Evolutionary conservation across 2,113 vertebrate genomes (phyloP).

Genomic region (Okapia johnstoni): DNA sequence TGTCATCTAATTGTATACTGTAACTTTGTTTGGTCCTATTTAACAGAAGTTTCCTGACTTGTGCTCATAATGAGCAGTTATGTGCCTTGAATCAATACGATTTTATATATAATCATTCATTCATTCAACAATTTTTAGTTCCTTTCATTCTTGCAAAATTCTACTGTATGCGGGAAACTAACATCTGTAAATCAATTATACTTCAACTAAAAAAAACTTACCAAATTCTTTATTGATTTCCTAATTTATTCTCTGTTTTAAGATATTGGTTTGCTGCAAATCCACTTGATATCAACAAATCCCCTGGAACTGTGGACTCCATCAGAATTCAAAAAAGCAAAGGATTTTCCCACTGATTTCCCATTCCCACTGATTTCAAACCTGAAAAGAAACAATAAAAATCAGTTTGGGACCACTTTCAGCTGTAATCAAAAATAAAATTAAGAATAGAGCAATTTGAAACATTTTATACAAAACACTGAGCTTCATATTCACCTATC

Average conservation of each 20-base stretch:
- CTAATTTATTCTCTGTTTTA: neutral
- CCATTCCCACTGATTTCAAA: neutral
- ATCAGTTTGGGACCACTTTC: neutral
- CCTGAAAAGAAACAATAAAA: neutral
- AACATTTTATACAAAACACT: neutral
- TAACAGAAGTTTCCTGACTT: neutral
- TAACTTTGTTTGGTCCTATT: neutral
- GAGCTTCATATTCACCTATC: neutral
- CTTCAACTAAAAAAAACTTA: neutral
- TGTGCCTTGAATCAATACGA: neutral
- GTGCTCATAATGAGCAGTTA: neutral
- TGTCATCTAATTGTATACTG: neutral
- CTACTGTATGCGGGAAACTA: neutral
- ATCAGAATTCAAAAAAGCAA: neutral
- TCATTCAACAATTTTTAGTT: neutral
- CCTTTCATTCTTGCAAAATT: neutral
- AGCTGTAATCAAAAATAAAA: neutral
- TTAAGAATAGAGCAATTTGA: neutral
- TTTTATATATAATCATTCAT: neutral
- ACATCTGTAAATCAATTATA: neutral
- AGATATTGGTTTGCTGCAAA: conserved; percentile 5
- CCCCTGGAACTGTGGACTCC: neutral
- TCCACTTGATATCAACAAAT: neutral
- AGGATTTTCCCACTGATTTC: neutral
- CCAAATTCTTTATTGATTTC: neutral